Evolutionary conservation across 2,888 invertebrate genomes (phyloP), one percentile per base, ranked within the genome.

Genomic region (Pyrrhosoma nymphula): DNA sequence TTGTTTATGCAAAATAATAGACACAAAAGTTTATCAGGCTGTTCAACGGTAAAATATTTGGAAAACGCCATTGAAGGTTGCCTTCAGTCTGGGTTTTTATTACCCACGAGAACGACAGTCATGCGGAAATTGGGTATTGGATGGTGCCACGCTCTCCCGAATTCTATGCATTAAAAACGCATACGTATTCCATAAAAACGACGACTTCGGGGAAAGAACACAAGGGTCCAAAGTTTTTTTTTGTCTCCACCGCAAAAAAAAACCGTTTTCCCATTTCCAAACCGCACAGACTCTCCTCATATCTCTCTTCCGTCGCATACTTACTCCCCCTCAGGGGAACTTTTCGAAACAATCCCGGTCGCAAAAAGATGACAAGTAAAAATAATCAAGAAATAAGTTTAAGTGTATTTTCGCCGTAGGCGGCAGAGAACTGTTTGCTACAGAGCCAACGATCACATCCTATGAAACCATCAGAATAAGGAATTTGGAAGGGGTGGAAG

Each of bases 151-250:
- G 1, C 82, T 35, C 26, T 82, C 20, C 18, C 82, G 82, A 35
- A 82, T 82, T 82, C 82, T 82, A 82, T 82, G 82, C 82, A 82
- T 82, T 82, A 82, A 82, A 82, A 35, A 26, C 82, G 82, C 82
- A 82, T 82, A 82, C 82, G 35, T 82, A 82, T 82, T 35, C 30
- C 82, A 4, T 47, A 16, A 10, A n/a, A 82, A 35, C 82, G 82
- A 82, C 12, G 82, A 82, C 35, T 16, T 35, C 26, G 30, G 82
- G 82, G 26, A 82, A 82, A 82, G 35, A 82, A 82, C 82, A 35
- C 35, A 16, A 26, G 30, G 30, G 30, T 35, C 14, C 69, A 3
- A 2, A 14, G 10, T 30, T 82, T 82, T 35, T 82, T 35, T 18
- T 35, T 14, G 18, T 12, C 60, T 4, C 60, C 60, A 60, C 60